Base-by-base conservation (phyloP, 2,888 invertebrate genomes). In the Noctua comes region DNA sequence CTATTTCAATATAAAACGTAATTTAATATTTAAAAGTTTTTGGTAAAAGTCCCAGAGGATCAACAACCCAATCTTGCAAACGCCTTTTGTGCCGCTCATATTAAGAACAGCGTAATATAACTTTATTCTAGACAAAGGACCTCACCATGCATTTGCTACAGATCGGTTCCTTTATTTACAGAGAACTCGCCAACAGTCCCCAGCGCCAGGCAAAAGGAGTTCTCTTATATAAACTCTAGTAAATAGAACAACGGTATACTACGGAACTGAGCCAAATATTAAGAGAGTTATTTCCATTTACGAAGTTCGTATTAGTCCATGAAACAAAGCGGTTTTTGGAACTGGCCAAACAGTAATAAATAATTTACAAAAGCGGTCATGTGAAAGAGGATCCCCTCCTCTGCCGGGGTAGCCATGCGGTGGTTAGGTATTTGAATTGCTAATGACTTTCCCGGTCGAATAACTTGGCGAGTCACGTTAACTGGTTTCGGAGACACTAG, bases 331-430 rank as follows among this genome's bases (percentile, higher is more conserved):
- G 91, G 90, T 92, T 92, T 93, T 93, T 91, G 92, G 91, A 93
- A 93, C 94, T 93, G 93, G 93, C 93, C 93, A 93, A 95, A 95
- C 93, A 94, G 94, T 93, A 95, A 95, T 95, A 95, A 95, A 95
- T 95, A 95, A 96, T 95, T 95, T 95, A 95, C 94, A 95, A 95
- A 95, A 91, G 95, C 95, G 93, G 93, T 94, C 95, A 95, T 95
- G 95, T 95, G 95, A 94, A 94, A 95, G 94, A 93, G 94, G 91
- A 93, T 93, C 91, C 93, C 91, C 93, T 92, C 91, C 92, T 93
- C 92, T 89, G 91, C 88, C 89, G 93, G 91, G 91, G 92, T 90
- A 91, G 91, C 93, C 93, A 93, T 92, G 94, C 93, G 93, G 92
- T 93, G 93, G 95, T 94, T 94, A 93, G 93, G 92, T 95, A 95